A percentile compares a stretch with the other conserved stretches of the same genome.
Evolutionary conservation across 2,113 vertebrate species (phyloP).

Genomic region (Megatriorchis doriae): DNA sequence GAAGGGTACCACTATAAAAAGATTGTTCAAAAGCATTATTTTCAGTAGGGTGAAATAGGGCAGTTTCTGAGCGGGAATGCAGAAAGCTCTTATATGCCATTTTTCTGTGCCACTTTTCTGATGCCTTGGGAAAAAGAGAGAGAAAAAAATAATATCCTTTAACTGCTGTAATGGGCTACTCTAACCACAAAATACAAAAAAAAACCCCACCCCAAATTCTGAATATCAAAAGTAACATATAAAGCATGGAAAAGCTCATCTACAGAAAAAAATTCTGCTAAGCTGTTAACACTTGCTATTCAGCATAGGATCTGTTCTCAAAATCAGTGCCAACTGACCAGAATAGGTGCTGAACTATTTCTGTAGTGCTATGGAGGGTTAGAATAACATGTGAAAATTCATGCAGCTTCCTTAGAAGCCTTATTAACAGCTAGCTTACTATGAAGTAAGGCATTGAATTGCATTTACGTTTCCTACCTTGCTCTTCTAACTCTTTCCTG

Average conservation of each 20-base stretch:
- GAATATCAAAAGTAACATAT: background rate
- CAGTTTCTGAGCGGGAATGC: background rate
- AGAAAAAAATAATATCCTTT: background rate
- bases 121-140: background rate
- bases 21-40: slow-evolving; percentile 68
- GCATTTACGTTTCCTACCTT: background rate
- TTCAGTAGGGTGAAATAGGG: slow-evolving; percentile 55
- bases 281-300: background rate
- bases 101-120: background rate
- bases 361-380: background rate
- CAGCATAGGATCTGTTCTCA: background rate
- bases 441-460: background rate
- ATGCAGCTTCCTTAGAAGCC: background rate
- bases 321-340: background rate
- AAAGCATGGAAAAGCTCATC: background rate
- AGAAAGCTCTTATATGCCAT: background rate
- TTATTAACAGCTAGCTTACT: background rate
- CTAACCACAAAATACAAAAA: background rate
- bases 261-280: background rate
- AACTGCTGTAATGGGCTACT: background rate
- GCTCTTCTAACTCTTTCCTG: background rate
- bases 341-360: background rate
- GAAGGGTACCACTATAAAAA: slow-evolving; percentile 54
- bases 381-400: background rate
- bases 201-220: background rate